Base-by-base conservation (phyloP, 2,113 vertebrate species). In the Oceanites oceanicus region DNA sequence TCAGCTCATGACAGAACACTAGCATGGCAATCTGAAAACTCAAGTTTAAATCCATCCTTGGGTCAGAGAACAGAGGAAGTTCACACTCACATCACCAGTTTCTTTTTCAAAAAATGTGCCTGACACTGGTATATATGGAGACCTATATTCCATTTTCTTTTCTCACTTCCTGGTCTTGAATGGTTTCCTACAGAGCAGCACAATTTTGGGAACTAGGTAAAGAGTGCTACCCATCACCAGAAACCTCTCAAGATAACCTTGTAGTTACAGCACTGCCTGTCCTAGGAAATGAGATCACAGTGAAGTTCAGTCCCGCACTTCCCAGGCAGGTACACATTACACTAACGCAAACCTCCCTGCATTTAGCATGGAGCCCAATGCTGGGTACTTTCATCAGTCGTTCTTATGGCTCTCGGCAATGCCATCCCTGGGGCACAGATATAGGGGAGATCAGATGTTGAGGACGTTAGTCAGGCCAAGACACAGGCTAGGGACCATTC, bases 341-440 rank as follows among this genome's bases (percentile, higher is more conserved):
- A 6, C 21, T 20, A 27, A 62, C n/a, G 25, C 1, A 0, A 77
- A 65, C 15, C 5, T 44, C 26, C 45, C 34, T n/a, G 40, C 10
- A 8, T 65, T 77, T 45, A 52, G 42, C 17, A 5, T 1, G 10
- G 15, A 85, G 29, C n/a, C 22, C 23, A 19, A 0, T 1, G 14
- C 20, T 4, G 4, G 10, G 21, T 52, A 23, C 29, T 52, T 47
- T 12, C 13, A 45, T 27, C 9, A 3, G 0, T 34, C 19, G 16
- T 50, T 67, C 40, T 55, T n/a, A 40, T 0, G 0, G 14, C 8
- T 72, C 47, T 74, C 0, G 0, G 18, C 6, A 3, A 7, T 22
- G 13, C 6, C 20, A 20, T 22, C 38, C 30, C 26, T 38, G 29
- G 22, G 53, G 16, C 66, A 38, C 12, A 67, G 38, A 34, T 1